Base-by-base conservation (phyloP, 1,140 invertebrate species). In the Macrosteles quadrilineatus region DNA sequence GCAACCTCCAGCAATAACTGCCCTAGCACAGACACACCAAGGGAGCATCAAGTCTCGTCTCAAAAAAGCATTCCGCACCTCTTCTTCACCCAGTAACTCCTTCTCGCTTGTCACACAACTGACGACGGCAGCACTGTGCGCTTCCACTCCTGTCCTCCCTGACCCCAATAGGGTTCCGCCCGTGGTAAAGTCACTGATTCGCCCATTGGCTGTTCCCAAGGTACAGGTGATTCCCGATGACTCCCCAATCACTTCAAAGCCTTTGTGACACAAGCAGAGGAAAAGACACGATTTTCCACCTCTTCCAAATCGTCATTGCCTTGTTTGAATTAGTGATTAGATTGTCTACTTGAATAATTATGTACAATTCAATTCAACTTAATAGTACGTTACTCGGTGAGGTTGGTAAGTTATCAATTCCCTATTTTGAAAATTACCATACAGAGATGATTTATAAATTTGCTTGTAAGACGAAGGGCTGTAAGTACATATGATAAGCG, bases 41-140 rank as follows among this genome's bases (percentile, higher is more conserved):
- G 29, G 4, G 31, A 62, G 83, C 64, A 74, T 86, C 23, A 83
- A 82, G 75, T 86, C 85, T 3, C 86, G 84, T 75, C 81, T 88
- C 31, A 81, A 83, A 71, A 84, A 83, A 72, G 86, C 87, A 17
- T 86, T 85, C 71, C 80, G 81, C 65, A 83, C 79, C 40, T 83
- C 82, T 66, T 80, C 79, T 72, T 77, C 55, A 80, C 73, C 79
- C 79, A 31, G 76, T 81, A 73, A 71, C 77, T 68, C 75, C 25
- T 78, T 75, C 75, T 82, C 82, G 0, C 74, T 87, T 3, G 84
- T 87, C 19, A 85, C 85, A 1, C 86, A 88, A 72, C 76, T 88
- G 17, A 87, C 86, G 2, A 84, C 83, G 36, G 87, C 87, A 0
- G 86, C 86, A 0, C 79, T 88, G 2, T 88, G 87, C 76, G 87